Percentiles rank a stretch among this genome's conserved stretches.
These are phyloP conservation scores for Euthynnus affinis DNA, from an alignment of 2,797 vertebrate species.

Conservation along the genomic window DNA sequence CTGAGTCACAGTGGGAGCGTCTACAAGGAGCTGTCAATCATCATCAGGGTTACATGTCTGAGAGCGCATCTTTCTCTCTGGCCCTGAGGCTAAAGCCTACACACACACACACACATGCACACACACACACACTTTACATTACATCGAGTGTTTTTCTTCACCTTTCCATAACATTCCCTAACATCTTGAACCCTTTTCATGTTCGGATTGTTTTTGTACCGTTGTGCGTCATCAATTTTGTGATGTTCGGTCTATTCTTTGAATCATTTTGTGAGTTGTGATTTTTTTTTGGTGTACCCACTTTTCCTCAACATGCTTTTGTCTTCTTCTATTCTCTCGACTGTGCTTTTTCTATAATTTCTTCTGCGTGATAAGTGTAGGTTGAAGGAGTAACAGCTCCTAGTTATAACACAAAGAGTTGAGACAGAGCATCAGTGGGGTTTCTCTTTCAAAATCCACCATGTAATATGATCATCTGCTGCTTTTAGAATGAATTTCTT, in stretches of 20 bases:
- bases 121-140: not conserved
- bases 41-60: conserved; percentile 29
- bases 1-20: conserved; percentile 53
- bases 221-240: conserved; percentile 5
- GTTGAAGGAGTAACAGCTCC: not conserved
- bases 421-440: not conserved
- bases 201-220: conserved; percentile 6
- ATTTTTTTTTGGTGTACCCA: not conserved
- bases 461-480: not conserved
- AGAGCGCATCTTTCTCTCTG: conserved; percentile 32
- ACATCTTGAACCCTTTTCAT: not conserved
- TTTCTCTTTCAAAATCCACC: conserved; percentile 2
- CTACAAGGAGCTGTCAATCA: conserved; percentile 64
- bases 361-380: not conserved
- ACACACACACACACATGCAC: not conserved
- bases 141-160: conserved; percentile 4
- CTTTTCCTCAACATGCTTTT: conserved; percentile 17
- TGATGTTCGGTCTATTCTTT: not conserved
- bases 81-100: conserved; percentile 13
- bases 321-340: conserved; percentile 4
- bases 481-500: not conserved
- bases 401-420: not conserved
- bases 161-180: not conserved
- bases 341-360: not conserved
- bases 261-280: not conserved